Base-by-base conservation (phyloP, 2,888 invertebrate genomes). In the Conchocele bisecta region DNA sequence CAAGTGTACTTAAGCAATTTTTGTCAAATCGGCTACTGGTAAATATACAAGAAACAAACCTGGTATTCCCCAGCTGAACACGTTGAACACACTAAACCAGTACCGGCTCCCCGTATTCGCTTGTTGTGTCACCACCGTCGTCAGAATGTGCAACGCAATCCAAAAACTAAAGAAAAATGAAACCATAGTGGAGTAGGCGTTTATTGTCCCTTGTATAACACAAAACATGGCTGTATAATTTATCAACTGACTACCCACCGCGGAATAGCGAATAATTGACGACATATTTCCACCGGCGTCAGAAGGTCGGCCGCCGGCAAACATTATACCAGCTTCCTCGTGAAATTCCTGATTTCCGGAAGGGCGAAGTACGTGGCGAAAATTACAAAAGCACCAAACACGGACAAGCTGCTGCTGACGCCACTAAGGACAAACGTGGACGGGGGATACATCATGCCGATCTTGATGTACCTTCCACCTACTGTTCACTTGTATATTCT, bases 251-350 rank as follows among this genome's bases (percentile, higher is more conserved):
- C n/a, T n/a, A n/a, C n/a, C n/a, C n/a, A n/a, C 64, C 6, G 41
- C 4, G 2, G 50, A 56, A 29, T 75, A 75, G 11, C 75, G 50
- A 22, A 64, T 46, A 3, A 61, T 67, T 13, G 67, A 79, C 22
- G 67, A 44, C 3, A 82, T 35, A 28, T 78, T 82, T 1, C 79
- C 82, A 4, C 54, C 11, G 11, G 77, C 74, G 71, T 76, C 11
- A 79, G 20, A 3, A 76, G 48, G 44, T 82, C 82, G 1, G 79
- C 75, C 1, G 80, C 39, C 1, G 82, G 78, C 11, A 82, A 59
- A 51, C 75, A 82, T 4, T 77, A 17, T 9, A 82, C 41, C 11
- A 82, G 58, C 11, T 68, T 67, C n/a, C 82, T 29, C 0, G 76
- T 71, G 15, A 75, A 67, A 20, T 76, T 75, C 11, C 63, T 56